Conservation (phyloP, 1,140 invertebrate species). For the Heterodera schachtii region DNA sequence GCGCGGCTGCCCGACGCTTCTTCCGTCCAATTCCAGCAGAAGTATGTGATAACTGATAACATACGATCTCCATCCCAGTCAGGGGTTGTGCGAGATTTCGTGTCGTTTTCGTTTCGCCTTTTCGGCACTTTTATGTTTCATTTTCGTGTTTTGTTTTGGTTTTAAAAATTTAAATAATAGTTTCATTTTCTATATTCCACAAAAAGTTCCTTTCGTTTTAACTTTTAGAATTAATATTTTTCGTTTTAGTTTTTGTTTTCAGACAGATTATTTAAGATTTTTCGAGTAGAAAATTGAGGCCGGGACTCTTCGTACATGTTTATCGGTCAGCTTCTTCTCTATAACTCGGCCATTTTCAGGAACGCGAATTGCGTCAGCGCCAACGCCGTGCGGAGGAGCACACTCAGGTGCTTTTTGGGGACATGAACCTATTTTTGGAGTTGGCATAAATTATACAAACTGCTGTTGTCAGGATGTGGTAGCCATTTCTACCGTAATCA, state of each 20-base stretch:
- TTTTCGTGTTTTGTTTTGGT: no score
- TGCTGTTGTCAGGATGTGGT: slow-evolving; percentile 14
- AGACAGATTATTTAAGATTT: no score
- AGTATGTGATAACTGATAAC: not conserved
- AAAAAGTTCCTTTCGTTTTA: no score
- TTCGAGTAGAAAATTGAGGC: no score
- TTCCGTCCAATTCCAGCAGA: slow-evolving; percentile 14
- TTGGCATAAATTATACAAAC: not conserved
- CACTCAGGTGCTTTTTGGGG: not conserved
- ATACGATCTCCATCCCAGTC: no score
- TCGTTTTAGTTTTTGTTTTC: no score
- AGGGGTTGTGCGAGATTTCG: not conserved
- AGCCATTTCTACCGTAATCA: slow-evolving; percentile 14
- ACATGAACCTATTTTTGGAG: not conserved
- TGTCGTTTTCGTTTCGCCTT: not conserved
- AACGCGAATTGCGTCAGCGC: slow-evolving; percentile 20
- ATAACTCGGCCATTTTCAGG: not conserved
- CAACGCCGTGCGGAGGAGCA: slow-evolving; percentile 26
- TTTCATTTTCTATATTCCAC: no score
- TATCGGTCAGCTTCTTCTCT: no score
- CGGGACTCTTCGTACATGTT: no score
- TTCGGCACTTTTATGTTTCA: no score
- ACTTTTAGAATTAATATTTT: no score
- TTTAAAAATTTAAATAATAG: no score
- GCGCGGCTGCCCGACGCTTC: slow-evolving; percentile 8